These are phyloP conservation scores for Emmelina monodactyla DNA, from an alignment of 2,888 invertebrate genomes.

Conservation along the genomic window DNA sequence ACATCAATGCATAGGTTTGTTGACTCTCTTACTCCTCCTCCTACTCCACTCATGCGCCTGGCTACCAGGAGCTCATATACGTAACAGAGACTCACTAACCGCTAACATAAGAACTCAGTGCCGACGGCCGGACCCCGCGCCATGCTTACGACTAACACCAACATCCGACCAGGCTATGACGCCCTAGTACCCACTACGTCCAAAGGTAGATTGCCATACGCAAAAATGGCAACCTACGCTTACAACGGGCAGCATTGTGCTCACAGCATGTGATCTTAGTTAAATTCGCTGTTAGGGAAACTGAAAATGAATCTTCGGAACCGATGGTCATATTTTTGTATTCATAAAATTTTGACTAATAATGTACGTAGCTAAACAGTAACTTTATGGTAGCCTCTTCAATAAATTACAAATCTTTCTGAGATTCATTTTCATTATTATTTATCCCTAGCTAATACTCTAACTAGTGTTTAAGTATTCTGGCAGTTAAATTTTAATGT, in stretches of 20 bases:
- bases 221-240: background rate
- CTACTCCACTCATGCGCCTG: background rate
- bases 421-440: background rate
- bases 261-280: slow-evolving; percentile 52
- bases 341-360: background rate
- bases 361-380: too few relatives aligned
- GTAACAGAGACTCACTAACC: slow-evolving; percentile 49
- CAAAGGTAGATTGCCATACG: background rate
- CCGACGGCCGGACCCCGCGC: slow-evolving; percentile 37
- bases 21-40: slow-evolving; percentile 45
- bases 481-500: too few relatives aligned
- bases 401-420: background rate
- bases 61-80: too few relatives aligned
- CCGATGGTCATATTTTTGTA: background rate
- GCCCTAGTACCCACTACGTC: slow-evolving; percentile 24
- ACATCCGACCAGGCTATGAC: slow-evolving; percentile 19
- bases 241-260: slow-evolving; percentile 18
- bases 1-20: slow-evolving; percentile 62
- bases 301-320: background rate
- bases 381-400: too few relatives aligned
- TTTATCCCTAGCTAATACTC: too few relatives aligned
- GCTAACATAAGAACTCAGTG: slow-evolving; percentile 27
- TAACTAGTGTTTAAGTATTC: too few relatives aligned
- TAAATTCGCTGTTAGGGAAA: slow-evolving; percentile 26
- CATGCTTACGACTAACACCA: slow-evolving; percentile 27